Evolutionary conservation across 2,888 invertebrate species (phyloP).

Genomic region (Parnassius smintheus): DNA sequence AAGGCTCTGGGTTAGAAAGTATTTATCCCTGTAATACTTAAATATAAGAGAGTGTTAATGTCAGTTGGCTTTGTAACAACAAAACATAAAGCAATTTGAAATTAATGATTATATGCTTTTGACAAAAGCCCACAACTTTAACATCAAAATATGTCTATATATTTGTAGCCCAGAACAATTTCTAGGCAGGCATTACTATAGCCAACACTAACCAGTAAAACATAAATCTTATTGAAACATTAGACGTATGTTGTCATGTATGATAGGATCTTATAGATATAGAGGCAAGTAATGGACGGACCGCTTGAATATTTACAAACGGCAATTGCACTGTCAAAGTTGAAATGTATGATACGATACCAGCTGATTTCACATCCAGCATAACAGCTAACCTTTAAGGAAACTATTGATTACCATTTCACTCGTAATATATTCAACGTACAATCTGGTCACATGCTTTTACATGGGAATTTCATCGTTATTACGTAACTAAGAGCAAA

Average conservation of each 20-base stretch:
- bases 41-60: no score
- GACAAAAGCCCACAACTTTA: background rate
- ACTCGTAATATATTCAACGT: constrained; percentile 54
- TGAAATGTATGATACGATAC: constrained; percentile 28
- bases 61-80: no score
- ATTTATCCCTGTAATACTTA: no score
- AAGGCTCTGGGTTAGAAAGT: no score
- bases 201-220: constrained; percentile 4
- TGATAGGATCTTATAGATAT: constrained; percentile 31
- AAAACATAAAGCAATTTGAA: no score
- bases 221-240: constrained; percentile 10
- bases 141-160: background rate
- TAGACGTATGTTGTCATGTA: constrained; percentile 23
- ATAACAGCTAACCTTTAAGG: constrained; percentile 39
- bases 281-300: constrained; percentile 48
- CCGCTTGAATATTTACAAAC: constrained; percentile 53
- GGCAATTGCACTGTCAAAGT: constrained; percentile 54
- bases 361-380: constrained; percentile 18
- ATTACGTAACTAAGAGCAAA: constrained; percentile 16
- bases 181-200: background rate
- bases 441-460: constrained; percentile 44
- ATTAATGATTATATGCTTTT: no score
- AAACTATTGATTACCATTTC: constrained; percentile 70
- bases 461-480: constrained; percentile 30
- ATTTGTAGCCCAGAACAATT: background rate